Evolutionary conservation across 2,797 vertebrate species (phyloP).

Genomic region (Tragopan temminckii): DNA sequence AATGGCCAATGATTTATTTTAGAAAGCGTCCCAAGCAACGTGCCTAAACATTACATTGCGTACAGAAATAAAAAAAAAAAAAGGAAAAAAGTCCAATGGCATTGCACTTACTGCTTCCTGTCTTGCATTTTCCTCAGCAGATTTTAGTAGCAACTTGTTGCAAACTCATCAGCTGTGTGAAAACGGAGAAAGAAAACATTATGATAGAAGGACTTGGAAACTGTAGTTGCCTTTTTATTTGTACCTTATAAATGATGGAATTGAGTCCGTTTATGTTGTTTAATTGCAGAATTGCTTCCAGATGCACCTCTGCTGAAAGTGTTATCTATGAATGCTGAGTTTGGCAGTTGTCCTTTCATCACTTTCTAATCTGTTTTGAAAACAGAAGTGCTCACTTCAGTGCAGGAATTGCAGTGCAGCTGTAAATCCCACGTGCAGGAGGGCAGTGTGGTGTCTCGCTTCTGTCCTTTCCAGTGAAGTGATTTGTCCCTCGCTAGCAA

Average conservation of each 20-base stretch:
- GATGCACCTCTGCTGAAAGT: conserved; percentile 8
- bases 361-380: not conserved
- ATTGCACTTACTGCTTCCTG: conserved; percentile 62
- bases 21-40: conserved; percentile 84
- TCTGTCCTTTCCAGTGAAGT: not conserved
- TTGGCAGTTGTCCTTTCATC: not conserved
- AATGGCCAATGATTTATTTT: conserved; percentile 83
- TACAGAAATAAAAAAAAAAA: conserved; percentile 84
- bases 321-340: not conserved
- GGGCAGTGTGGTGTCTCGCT: not conserved
- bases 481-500: not conserved
- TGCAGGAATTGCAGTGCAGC: not conserved
- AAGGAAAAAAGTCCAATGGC: conserved; percentile 49
- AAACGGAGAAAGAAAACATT: not conserved
- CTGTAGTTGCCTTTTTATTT: not conserved
- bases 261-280: not conserved
- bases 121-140: conserved; percentile 21
- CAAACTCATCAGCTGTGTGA: not conserved
- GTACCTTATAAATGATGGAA: not conserved
- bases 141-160: not conserved
- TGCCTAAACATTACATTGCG: conserved; percentile 85
- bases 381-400: not conserved
- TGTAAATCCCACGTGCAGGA: not conserved
- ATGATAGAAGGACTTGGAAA: not conserved
- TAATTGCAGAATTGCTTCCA: not conserved